Evolutionary conservation across 2,113 vertebrate species (phyloP).

Genomic region (Megalops atlanticus): DNA sequence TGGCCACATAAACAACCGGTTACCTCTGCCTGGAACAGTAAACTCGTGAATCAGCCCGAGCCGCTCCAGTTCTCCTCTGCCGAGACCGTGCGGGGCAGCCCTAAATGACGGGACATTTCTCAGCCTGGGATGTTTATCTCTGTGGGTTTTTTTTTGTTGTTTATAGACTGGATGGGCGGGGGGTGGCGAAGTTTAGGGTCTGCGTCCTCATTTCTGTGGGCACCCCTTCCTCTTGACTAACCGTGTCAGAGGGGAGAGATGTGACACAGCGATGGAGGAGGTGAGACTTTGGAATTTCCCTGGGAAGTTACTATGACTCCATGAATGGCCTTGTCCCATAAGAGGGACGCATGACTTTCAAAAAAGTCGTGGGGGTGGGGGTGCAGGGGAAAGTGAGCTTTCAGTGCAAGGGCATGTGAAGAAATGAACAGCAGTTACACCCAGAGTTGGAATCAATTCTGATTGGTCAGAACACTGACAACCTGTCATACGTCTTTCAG

Average conservation of each 20-base stretch:
- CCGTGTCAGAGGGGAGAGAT: neutral
- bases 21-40: conserved; percentile 34
- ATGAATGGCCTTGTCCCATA: neutral
- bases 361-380: too few species aligned
- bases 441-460: too few species aligned
- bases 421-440: too few species aligned
- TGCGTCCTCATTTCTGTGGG: neutral
- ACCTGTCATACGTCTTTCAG: too few species aligned
- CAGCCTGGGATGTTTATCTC: conserved; percentile 7
- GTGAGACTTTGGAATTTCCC: neutral
- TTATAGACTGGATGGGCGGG: neutral
- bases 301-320: neutral
- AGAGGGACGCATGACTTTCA: too few species aligned
- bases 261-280: neutral
- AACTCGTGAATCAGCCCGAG: conserved; percentile 26
- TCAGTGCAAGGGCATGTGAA: too few species aligned
- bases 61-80: neutral
- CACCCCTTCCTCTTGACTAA: neutral
- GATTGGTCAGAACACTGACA: too few species aligned
- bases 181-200: too few species aligned
- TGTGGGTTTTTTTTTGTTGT: conserved; percentile 12
- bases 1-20: neutral
- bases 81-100: neutral
- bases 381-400: too few species aligned
- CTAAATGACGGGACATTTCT: neutral